phyloP scores from a whole-genome alignment of 2,113 vertebrate genomes.

The Galemys pyrenaicus region DNA sequence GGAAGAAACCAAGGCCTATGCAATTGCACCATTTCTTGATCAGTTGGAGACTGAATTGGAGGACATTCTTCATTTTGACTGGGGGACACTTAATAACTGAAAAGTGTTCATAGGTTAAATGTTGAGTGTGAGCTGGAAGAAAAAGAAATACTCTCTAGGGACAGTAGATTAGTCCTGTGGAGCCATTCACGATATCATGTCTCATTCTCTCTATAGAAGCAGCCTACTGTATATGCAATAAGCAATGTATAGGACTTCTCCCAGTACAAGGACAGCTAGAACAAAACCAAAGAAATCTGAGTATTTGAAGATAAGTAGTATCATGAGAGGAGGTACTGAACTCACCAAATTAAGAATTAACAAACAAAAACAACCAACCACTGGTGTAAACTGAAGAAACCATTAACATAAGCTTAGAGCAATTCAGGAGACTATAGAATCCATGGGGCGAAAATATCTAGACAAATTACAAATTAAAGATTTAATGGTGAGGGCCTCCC shows the following conservation, averaged over 20 bases:
- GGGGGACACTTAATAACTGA: background rate
- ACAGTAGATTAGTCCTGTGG: background rate
- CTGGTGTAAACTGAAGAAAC: background rate
- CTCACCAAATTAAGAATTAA: conserved; percentile 24
- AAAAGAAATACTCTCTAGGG: background rate
- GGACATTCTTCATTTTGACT: background rate
- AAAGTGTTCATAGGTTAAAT: background rate
- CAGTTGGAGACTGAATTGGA: background rate
- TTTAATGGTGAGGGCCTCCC: background rate
- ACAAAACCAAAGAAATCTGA: background rate
- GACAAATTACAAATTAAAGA: conserved; percentile 22
- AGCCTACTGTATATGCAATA: background rate
- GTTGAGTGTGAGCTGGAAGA: background rate
- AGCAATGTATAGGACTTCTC: background rate
- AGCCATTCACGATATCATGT: background rate
- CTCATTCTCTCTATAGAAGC: background rate
- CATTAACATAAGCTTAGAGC: background rate
- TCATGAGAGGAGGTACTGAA: background rate
- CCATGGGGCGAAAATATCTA: background rate
- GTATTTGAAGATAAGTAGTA: background rate
- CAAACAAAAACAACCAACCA: background rate
- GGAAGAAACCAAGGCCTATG: background rate
- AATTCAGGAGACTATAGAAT: background rate
- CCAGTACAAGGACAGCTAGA: background rate
- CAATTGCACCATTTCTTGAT: background rate